Evolutionary conservation across 2,888 invertebrate species (phyloP).

Genomic region (Cataglyphis altisquamis): DNA sequence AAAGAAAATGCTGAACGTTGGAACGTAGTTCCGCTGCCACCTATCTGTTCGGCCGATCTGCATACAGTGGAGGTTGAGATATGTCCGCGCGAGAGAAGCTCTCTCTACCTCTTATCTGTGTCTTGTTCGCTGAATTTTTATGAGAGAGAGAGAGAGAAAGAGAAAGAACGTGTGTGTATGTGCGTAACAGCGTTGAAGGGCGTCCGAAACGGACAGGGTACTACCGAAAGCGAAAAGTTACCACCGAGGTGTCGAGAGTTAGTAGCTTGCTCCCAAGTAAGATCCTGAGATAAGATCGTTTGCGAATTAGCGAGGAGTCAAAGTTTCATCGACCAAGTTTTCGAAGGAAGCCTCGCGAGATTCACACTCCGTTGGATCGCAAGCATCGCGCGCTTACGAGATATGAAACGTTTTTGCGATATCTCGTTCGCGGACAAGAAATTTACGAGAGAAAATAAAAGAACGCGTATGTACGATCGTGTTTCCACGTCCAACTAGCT

Average conservation of each 20-base stretch:
- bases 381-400: background rate
- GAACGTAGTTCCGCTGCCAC: background rate
- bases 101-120: background rate
- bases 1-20: slow-evolving; percentile 55
- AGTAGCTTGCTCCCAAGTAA: slow-evolving; percentile 77
- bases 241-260: slow-evolving; percentile 81
- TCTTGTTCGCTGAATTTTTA: slow-evolving; percentile 11
- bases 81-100: slow-evolving; percentile 63
- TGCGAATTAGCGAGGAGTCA: slow-evolving; percentile 75
- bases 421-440: background rate
- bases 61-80: slow-evolving; percentile 68
- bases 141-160: slow-evolving; percentile 7
- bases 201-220: slow-evolving; percentile 19
- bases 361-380: slow-evolving; percentile 62
- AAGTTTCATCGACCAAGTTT: slow-evolving; percentile 25
- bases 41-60: slow-evolving; percentile 73
- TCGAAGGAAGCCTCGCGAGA: slow-evolving; percentile 57
- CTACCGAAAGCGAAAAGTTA: slow-evolving; percentile 69
- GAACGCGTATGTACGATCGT: background rate
- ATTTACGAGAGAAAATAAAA: background rate
- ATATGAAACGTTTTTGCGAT: background rate
- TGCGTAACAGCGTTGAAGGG: slow-evolving; percentile 23
- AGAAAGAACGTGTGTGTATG: background rate
- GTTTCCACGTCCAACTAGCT: background rate
- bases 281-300: slow-evolving; percentile 76